Percentiles rank a stretch among this genome's conserved stretches.
phyloP scores from a whole-genome alignment of 2,888 invertebrate genomes.

The Petrophora chlorosata region DNA sequence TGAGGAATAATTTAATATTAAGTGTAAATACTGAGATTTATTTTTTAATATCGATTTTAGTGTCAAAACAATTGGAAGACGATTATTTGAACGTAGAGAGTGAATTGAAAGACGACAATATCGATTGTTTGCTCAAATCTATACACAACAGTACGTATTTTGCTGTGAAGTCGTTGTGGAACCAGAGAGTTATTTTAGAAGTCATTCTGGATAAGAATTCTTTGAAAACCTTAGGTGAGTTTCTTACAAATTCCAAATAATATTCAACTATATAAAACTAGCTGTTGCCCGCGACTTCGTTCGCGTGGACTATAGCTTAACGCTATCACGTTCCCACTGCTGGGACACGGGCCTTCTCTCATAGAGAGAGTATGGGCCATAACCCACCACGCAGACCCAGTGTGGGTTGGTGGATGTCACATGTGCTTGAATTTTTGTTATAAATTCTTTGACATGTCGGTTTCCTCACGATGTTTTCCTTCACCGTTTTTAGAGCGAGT shows the following conservation, averaged over 20 bases:
- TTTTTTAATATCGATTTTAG: conserved; percentile 86
- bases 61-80: conserved; percentile 74
- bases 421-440: no score
- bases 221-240: conserved; percentile 73
- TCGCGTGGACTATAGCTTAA: no score
- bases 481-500: no score
- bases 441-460: no score
- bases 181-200: conserved; percentile 81
- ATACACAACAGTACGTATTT: conserved; percentile 91
- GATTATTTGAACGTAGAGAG: conserved; percentile 53
- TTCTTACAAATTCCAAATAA: neutral
- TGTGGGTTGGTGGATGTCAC: no score
- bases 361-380: no score
- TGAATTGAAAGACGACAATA: conserved; percentile 47
- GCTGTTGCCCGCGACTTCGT: no score
- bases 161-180: conserved; percentile 86
- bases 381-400: no score
- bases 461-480: no score
- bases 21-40: conserved; percentile 88
- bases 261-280: no score
- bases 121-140: conserved; percentile 67
- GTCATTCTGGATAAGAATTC: conserved; percentile 85
- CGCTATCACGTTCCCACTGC: no score
- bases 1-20: conserved; percentile 85
- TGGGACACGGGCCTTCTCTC: no score